phyloP scores from a whole-genome alignment of 2,113 vertebrate genomes.

The Pontoporia blainvillei region DNA sequence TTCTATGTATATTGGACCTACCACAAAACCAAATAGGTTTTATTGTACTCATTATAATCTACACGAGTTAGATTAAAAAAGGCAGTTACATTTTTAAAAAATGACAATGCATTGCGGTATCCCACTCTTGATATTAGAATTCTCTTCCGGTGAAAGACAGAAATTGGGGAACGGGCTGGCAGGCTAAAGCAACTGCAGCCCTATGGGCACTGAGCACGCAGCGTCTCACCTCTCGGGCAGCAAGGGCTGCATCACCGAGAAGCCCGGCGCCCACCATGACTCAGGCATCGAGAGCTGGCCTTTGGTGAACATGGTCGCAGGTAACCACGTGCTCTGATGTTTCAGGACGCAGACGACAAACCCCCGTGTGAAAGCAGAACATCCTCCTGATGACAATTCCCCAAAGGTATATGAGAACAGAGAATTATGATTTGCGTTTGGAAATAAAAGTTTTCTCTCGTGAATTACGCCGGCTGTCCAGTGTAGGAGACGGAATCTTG shows the following conservation, averaged over 20 bases:
- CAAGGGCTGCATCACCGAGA: rapidly evolving
- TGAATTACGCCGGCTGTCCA: rapidly evolving
- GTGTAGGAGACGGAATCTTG: background rate
- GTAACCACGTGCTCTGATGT: rapidly evolving
- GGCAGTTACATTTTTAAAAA: background rate
- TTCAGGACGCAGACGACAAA: background rate
- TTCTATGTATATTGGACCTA: background rate
- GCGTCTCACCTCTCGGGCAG: rapidly evolving
- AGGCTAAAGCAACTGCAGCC: rapidly evolving
- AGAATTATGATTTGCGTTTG: rapidly evolving
- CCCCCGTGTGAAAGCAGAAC: no score
- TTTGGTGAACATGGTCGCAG: background rate
- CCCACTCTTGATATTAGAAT: background rate
- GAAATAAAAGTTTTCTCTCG: background rate
- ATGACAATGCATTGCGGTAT: rapidly evolving
- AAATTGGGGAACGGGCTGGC: background rate
- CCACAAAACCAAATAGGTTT: background rate
- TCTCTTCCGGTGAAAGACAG: background rate
- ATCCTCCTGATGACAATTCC: rapidly evolving
- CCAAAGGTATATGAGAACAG: rapidly evolving
- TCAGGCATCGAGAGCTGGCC: rapidly evolving
- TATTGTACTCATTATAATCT: background rate
- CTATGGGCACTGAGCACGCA: rapidly evolving
- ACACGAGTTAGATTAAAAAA: background rate
- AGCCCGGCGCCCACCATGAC: background rate